Evolutionary conservation across 2,113 vertebrate species (phyloP).

Genomic region (Cottus gobio): DNA sequence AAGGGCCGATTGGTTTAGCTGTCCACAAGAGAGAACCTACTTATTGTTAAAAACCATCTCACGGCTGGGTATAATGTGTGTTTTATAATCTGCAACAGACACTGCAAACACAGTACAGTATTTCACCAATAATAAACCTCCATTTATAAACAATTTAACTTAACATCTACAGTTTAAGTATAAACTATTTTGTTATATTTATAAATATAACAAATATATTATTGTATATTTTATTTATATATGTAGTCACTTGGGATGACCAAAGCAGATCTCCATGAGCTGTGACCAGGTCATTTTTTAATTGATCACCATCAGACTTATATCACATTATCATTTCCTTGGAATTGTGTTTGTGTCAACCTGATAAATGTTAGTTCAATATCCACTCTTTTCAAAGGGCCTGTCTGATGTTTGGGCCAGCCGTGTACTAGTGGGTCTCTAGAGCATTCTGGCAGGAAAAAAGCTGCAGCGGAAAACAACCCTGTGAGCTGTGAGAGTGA

Average conservation of each 20-base stretch:
- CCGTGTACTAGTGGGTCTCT: no score
- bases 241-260: not conserved
- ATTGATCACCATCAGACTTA: not conserved
- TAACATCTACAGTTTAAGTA: not conserved
- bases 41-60: not conserved
- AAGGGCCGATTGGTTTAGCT: slow-evolving; percentile 20
- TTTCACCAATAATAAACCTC: not conserved
- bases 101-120: not conserved
- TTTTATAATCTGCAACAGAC: not conserved
- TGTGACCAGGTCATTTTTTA: not conserved
- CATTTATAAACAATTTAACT: not conserved
- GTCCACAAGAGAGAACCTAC: slow-evolving; percentile 8
- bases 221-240: not conserved
- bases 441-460: no score
- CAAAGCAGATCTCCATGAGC: not conserved
- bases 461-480: no score
- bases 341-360: not conserved
- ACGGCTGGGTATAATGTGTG: not conserved
- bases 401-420: no score
- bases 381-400: no score
- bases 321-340: not conserved
- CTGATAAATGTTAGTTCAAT: not conserved
- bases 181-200: no score
- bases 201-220: not conserved
- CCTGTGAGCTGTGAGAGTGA: no score